phyloP scores from a whole-genome alignment of 2,888 invertebrate genomes.

The Epistrophe eligans region DNA sequence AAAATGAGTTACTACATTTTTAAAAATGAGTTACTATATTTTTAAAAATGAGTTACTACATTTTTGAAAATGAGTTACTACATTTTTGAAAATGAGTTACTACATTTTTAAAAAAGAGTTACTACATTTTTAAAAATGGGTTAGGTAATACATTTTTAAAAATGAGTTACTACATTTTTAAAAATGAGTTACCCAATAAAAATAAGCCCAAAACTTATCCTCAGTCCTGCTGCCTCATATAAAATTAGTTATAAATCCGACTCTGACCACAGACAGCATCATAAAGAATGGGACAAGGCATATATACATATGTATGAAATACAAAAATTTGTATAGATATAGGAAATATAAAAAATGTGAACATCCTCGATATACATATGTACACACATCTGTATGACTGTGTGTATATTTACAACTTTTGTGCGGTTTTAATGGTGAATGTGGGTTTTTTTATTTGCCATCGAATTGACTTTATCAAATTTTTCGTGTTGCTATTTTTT shows the following conservation, averaged over 20 bases:
- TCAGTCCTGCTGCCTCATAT: background rate
- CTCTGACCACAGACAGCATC: background rate
- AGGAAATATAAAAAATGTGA: background rate
- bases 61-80: too few species aligned
- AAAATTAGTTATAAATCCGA: background rate
- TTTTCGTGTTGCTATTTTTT: constrained; percentile 47
- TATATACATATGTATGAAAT: background rate
- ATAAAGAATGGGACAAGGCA: background rate
- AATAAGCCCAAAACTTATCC: too few species aligned
- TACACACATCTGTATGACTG: background rate
- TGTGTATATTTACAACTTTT: background rate
- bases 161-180: too few species aligned
- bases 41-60: too few species aligned
- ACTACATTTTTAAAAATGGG: too few species aligned
- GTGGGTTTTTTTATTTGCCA: constrained; percentile 34
- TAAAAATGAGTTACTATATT: too few species aligned
- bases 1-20: too few species aligned
- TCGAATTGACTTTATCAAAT: constrained; percentile 48
- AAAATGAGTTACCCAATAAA: too few species aligned
- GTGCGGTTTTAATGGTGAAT: background rate
- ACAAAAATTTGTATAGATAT: background rate
- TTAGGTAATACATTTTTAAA: too few species aligned
- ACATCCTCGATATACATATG: background rate
- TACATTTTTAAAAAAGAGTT: too few species aligned
- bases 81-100: too few species aligned